Conservation (phyloP, 2,797 vertebrate species). For the Meriones psammophilus region DNA sequence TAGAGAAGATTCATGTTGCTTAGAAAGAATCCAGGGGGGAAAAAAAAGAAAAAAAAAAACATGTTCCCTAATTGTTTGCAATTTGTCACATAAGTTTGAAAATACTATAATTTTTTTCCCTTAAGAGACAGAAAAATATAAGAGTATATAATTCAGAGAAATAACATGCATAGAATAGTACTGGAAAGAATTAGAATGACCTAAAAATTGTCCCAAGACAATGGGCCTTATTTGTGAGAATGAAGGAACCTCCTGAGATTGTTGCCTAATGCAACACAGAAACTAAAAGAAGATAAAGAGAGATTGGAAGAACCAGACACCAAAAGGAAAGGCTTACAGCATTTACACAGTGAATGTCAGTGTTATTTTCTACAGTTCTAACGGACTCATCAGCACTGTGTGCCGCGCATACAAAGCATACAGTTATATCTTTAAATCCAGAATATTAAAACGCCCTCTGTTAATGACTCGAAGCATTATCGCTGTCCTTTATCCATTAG, state of each 20-base stretch:
- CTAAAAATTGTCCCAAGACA: neutral
- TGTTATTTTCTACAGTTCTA: conserved; percentile 3
- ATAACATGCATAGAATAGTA: neutral
- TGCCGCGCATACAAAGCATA: conserved; percentile 11
- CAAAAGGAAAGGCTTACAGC: neutral
- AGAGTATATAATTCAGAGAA: neutral
- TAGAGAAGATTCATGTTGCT: neutral
- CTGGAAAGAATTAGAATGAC: neutral
- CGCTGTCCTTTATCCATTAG: conserved; percentile 36
- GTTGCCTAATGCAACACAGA: neutral
- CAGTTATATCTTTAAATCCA: neutral
- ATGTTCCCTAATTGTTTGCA: neutral
- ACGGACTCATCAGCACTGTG: neutral
- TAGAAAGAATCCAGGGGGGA: neutral
- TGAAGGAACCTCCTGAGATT: neutral
- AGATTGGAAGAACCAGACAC: neutral
- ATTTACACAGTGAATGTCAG: neutral
- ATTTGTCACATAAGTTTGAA: neutral
- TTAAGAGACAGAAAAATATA: neutral
- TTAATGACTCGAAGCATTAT: conserved; percentile 34
- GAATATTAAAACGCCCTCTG: conserved; percentile 51
- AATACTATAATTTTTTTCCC: conserved; percentile 39
- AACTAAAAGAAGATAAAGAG: neutral
- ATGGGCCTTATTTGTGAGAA: neutral
- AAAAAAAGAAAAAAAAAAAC: neutral